Base-by-base conservation (phyloP, 2,113 vertebrate species). In the Meles meles region DNA sequence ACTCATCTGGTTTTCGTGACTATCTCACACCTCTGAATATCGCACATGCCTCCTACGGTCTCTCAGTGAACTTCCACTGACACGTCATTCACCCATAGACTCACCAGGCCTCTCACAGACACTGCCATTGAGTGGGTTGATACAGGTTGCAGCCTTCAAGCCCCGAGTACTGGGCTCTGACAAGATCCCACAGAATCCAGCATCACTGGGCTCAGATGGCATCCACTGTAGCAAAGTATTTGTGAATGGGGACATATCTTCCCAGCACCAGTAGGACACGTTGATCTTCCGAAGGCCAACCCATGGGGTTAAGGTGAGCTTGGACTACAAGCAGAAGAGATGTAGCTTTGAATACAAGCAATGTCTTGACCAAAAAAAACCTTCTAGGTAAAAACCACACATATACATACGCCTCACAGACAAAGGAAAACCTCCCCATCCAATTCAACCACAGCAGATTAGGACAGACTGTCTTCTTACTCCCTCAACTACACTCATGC, bases 221-320 rank as follows among this genome's bases (percentile, higher is more conserved):
- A 99, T 99, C 99, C 99, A 99, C 98, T 99, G 99, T 31, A 99
- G 98, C 0, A 99, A 98, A 90, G 99, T 99, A 99, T 99, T 99
- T 77, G 99, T 99, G 98, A 99, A 99, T 17, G 99, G 99, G 0
- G 99, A 99, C 99, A 99, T 99, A 98, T 99, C 99, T 96, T 99
- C 99, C 99, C 99, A 99, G 98, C 99, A 99, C 99, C 99, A 99
- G 63, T 99, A 99, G 0, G 99, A 99, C 69, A 99, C 99, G 6
- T 99, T 99, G 98, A 99, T 99, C 93, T 99, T 99, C 97, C 99
- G 98, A 80, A 99, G 98, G 1, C 99, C 99, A 92, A 99, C 99
- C 99, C 99, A 99, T 0, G 99, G 99, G 4, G 99, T 99, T 98
- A 99, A 98, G 0, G 98, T 98, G 57, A 98, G 98, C 98, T 99